These are phyloP conservation scores for Pemphigus obesinymphae DNA, from an alignment of 1,140 invertebrate species.

Conservation along the genomic window DNA sequence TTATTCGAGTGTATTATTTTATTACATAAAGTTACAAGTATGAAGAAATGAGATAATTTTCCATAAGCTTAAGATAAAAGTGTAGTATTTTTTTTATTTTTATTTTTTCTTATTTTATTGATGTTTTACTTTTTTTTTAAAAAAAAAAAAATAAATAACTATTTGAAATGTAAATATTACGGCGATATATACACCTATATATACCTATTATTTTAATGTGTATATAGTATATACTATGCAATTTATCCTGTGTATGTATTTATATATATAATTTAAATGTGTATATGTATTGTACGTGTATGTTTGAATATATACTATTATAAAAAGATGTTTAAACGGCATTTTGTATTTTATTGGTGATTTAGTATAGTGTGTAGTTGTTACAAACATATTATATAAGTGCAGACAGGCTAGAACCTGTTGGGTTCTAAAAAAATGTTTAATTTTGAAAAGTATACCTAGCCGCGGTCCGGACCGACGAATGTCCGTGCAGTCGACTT, in stretches of 20 bases:
- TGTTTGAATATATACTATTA: background rate
- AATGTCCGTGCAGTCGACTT: too few species aligned
- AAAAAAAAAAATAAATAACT: too few species aligned
- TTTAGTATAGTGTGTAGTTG: too few species aligned
- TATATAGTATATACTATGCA: background rate
- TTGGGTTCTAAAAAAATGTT: too few species aligned
- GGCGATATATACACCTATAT: background rate
- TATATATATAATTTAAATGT: background rate
- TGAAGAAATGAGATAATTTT: background rate
- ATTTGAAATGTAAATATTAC: background rate
- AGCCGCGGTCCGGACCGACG: too few species aligned
- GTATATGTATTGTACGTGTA: too few species aligned
- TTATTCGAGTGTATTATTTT: background rate
- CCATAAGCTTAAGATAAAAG: background rate
- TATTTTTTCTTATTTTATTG: background rate
- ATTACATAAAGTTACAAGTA: background rate
- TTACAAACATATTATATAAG: background rate
- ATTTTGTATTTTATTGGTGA: background rate
- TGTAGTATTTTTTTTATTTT: background rate
- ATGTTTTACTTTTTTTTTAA: background rate
- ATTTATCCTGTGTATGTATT: background rate
- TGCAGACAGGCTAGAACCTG: too few species aligned
- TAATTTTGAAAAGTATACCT: too few species aligned
- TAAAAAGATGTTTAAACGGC: background rate
- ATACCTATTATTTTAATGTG: background rate